phyloP scores from a whole-genome alignment of 2,888 invertebrate genomes.

The Mesochorus sp. region DNA sequence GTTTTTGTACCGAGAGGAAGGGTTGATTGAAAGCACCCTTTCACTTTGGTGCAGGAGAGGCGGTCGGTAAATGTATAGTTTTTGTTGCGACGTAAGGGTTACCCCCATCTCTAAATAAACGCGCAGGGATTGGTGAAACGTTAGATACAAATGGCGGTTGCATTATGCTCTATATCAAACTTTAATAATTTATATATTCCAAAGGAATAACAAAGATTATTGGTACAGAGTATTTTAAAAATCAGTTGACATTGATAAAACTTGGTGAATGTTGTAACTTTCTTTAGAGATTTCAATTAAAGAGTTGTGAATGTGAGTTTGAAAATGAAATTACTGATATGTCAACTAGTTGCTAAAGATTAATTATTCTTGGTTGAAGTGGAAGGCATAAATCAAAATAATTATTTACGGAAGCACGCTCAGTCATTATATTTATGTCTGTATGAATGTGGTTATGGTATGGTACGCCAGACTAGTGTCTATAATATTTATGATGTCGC shows the following conservation, averaged over 20 bases:
- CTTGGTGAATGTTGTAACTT: no score
- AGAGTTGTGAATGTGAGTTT: no score
- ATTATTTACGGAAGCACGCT: conserved; percentile 63
- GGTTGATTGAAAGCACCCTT: conserved; percentile 54
- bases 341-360: conserved; percentile 38
- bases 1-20: conserved; percentile 30
- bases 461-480: conserved; percentile 11
- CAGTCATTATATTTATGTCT: conserved; percentile 51
- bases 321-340: no score
- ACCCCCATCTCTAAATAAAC: not conserved
- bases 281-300: no score
- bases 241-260: no score
- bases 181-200: not conserved
- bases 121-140: conserved; percentile 33
- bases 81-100: conserved; percentile 49
- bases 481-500: conserved; percentile 46
- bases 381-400: conserved; percentile 70
- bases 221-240: no score
- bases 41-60: conserved; percentile 21
- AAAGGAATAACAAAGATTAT: not conserved
- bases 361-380: conserved; percentile 30
- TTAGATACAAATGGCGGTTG: conserved; percentile 10
- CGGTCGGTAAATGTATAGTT: conserved; percentile 12
- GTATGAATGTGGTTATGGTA: conserved; percentile 63
- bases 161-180: not conserved